A percentile compares a stretch with the other conserved stretches of the same genome.
Evolutionary conservation across 2,888 invertebrate species (phyloP).

Genomic region (Choreutis nemorana): DNA sequence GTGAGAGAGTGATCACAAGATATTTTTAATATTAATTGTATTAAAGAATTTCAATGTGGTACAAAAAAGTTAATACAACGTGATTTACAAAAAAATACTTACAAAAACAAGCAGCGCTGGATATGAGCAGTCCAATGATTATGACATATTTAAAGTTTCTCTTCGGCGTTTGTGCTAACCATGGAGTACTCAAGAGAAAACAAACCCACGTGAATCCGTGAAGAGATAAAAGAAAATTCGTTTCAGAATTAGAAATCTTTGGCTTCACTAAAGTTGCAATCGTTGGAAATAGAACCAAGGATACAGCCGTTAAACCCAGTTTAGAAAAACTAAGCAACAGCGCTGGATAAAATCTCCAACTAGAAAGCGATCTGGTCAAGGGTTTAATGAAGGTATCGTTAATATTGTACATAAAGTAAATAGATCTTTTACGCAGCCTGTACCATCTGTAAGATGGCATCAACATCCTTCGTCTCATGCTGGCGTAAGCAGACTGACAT

Average conservation of each 20-base stretch:
- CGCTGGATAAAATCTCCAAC: slow-evolving; percentile 56
- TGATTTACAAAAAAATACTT: slow-evolving; percentile 13
- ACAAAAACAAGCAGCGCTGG: slow-evolving; percentile 44
- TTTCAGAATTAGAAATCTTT: slow-evolving; percentile 38
- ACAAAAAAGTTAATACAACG: no score
- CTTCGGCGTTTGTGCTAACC: slow-evolving; percentile 49
- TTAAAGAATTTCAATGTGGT: no score
- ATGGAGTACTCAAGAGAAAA: slow-evolving; percentile 48
- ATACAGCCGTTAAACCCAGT: slow-evolving; percentile 37
- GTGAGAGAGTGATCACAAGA: no score
- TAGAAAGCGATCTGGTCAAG: slow-evolving; percentile 45
- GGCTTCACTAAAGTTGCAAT: slow-evolving; percentile 42
- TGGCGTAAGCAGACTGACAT: slow-evolving; percentile 44
- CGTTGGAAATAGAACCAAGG: slow-evolving; percentile 37
- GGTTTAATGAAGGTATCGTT: slow-evolving; percentile 56
- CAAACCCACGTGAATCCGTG: slow-evolving; percentile 58
- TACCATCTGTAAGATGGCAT: slow-evolving; percentile 54
- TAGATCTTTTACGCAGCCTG: slow-evolving; percentile 35
- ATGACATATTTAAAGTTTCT: slow-evolving; percentile 50
- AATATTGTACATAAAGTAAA: slow-evolving; percentile 38
- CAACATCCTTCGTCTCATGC: slow-evolving; percentile 37
- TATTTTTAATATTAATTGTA: no score
- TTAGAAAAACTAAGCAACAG: slow-evolving; percentile 41
- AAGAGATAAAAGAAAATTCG: slow-evolving; percentile 47
- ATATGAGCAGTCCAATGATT: slow-evolving; percentile 34